These are phyloP conservation scores for Himalopsyche japonica DNA, from an alignment of 2,888 invertebrate genomes.

Conservation along the genomic window DNA sequence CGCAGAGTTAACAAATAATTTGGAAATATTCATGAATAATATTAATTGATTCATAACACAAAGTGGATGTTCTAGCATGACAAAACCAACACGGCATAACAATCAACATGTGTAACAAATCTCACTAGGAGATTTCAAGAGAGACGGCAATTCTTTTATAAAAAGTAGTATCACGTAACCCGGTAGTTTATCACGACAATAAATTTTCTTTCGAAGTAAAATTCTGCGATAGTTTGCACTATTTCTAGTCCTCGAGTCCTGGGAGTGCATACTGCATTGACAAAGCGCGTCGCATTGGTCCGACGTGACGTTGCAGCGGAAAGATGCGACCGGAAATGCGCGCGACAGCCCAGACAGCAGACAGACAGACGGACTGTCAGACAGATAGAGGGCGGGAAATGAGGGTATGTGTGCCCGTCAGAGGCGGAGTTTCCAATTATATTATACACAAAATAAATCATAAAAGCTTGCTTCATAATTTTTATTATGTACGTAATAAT, in stretches of 20 bases:
- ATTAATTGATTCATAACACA: too few relatives aligned
- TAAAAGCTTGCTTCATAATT: too few relatives aligned
- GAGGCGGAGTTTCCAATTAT: background rate
- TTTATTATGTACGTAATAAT: too few relatives aligned
- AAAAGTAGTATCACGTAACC: background rate
- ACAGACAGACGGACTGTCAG: background rate
- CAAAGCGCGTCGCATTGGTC: background rate
- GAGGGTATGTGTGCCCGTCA: background rate
- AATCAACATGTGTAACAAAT: background rate
- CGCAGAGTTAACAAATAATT: too few relatives aligned
- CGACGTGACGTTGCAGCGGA: background rate
- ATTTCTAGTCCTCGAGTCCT: background rate
- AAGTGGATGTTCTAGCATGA: too few relatives aligned
- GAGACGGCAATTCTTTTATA: background rate
- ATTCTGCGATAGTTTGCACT: background rate
- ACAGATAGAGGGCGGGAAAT: background rate
- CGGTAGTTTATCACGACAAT: background rate
- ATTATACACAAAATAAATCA: too few relatives aligned
- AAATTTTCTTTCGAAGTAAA: background rate
- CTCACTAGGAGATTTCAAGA: background rate
- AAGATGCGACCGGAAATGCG: conserved; percentile 1
- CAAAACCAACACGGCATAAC: too few relatives aligned
- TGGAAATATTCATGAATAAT: too few relatives aligned
- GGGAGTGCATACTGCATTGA: background rate
- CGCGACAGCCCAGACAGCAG: background rate